These are phyloP conservation scores for human (Homo sapiens) DNA, from an alignment of 2,113 vertebrate species.

Conservation along the genomic window DNA sequence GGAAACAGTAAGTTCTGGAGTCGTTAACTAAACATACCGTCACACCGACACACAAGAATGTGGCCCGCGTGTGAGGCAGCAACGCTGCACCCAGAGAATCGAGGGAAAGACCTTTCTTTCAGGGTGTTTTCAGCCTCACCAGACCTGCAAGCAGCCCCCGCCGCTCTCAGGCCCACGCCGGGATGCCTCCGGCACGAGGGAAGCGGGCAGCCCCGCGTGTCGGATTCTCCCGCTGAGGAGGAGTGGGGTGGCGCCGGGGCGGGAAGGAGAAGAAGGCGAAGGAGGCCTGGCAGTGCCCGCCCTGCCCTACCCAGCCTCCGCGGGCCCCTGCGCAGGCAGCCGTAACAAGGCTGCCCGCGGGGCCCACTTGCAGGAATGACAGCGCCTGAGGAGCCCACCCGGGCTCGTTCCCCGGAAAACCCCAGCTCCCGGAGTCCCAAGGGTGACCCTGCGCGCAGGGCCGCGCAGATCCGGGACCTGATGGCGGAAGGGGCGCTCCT, in stretches of 20 bases:
- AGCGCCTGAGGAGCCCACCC: neutral
- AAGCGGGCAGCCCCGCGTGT: neutral
- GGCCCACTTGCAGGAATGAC: constrained; percentile 46
- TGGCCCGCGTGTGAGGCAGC: neutral
- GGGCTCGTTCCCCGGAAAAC: neutral
- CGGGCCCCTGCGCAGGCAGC: neutral
- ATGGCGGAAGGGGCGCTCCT: neutral
- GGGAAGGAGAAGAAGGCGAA: neutral
- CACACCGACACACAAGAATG: constrained; percentile 22
- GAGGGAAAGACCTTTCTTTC: neutral
- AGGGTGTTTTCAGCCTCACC: neutral
- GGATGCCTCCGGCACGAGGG: neutral
- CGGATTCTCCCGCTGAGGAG: neutral
- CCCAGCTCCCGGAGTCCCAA: neutral
- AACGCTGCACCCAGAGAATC: neutral
- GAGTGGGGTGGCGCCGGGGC: neutral
- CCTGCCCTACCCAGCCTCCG: neutral
- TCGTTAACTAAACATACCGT: neutral
- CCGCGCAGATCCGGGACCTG: neutral
- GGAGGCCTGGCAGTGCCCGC: constrained; percentile 50
- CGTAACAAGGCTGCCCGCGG: neutral
- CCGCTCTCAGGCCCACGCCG: neutral
- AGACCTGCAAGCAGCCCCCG: neutral
- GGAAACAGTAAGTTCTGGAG: constrained; percentile 46
- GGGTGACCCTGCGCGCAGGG: neutral